These are phyloP conservation scores for Tor tambroides DNA, from an alignment of 2,113 vertebrate species.

Conservation along the genomic window DNA sequence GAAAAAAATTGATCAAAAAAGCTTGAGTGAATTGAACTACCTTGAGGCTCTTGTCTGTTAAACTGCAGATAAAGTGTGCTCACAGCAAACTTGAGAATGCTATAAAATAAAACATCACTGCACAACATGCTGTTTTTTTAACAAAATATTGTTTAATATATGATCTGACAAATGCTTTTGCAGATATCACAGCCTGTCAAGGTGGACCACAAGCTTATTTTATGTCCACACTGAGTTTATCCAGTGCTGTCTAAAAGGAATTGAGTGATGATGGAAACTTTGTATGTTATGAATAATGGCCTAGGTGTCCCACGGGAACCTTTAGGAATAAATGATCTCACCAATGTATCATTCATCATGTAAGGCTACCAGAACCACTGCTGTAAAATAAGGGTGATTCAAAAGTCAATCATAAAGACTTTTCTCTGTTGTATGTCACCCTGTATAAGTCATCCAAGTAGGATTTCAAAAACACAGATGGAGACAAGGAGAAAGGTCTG, in stretches of 20 bases:
- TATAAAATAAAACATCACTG: not conserved
- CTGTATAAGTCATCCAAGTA: not conserved
- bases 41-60: conserved; percentile 28
- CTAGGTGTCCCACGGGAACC: no score
- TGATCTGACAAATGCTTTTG: not conserved
- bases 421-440: not conserved
- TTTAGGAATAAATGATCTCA: conserved; percentile 23
- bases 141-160: not conserved
- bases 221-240: not conserved
- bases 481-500: not conserved
- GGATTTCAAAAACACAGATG: conserved; percentile 4
- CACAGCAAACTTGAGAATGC: not conserved
- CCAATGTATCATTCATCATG: not conserved
- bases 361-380: not conserved
- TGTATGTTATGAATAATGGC: no score
- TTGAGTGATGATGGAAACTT: conserved; percentile 9
- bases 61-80: conserved; percentile 13
- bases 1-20: conserved; percentile 42
- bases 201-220: not conserved
- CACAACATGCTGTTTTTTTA: not conserved
- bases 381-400: not conserved
- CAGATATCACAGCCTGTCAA: not conserved
- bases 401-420: not conserved
- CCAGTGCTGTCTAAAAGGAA: not conserved
- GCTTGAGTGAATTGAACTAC: conserved; percentile 32